Evolutionary conservation across 1,140 invertebrate genomes (phyloP).

Genomic region (Melanaphis sacchari): DNA sequence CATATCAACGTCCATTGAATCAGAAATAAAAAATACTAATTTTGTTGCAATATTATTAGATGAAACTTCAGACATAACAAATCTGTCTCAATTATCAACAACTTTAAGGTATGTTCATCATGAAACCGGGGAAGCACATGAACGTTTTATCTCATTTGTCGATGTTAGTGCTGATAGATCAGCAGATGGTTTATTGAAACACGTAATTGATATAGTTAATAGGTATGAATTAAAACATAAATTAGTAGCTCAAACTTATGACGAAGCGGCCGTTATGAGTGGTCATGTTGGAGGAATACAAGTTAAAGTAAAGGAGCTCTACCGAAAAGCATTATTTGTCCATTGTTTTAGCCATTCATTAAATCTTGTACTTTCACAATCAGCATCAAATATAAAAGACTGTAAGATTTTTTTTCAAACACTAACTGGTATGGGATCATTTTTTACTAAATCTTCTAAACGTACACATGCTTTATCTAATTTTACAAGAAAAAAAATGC

Average conservation of each 20-base stretch:
- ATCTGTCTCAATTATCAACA: neutral
- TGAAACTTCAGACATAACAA: constrained; percentile 30
- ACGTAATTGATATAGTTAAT: constrained; percentile 33
- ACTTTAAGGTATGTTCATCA: neutral
- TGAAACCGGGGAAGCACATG: neutral
- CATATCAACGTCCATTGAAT: neutral
- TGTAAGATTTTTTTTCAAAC: constrained; percentile 58
- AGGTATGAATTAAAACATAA: neutral
- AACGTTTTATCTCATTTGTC: constrained; percentile 22
- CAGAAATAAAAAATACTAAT: neutral
- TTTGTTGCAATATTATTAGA: constrained; percentile 23
- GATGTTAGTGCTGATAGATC: constrained; percentile 24
- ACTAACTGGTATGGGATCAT: constrained; percentile 56
- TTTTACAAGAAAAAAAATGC: constrained; percentile 37
- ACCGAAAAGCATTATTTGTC: constrained; percentile 57
- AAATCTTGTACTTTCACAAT: constrained; percentile 58
- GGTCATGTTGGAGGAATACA: constrained; percentile 40
- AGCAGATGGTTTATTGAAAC: neutral
- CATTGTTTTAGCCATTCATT: constrained; percentile 59
- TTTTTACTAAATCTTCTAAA: constrained; percentile 59
- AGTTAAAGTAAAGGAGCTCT: constrained; percentile 50
- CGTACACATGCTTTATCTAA: constrained; percentile 37
- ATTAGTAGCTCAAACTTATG: constrained; percentile 30
- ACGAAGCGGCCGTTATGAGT: constrained; percentile 58
- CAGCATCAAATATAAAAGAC: constrained; percentile 51